Base-by-base conservation (phyloP, 2,888 invertebrate genomes). In the Dascillus cervinus region DNA sequence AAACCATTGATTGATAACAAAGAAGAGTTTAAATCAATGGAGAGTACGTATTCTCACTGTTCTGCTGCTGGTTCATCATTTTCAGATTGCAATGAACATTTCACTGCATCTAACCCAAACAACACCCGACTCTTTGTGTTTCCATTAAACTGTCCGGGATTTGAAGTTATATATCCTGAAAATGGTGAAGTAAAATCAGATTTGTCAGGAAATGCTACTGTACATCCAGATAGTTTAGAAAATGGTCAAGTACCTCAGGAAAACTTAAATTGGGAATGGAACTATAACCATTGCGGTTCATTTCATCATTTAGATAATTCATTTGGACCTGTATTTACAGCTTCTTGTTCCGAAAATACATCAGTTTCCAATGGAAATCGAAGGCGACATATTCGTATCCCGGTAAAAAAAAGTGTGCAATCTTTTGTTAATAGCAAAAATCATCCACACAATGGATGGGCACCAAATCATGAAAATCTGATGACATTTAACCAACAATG, bases 71-170 rank as follows among this genome's bases (percentile, higher is more conserved):
- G 5, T 3, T 13, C 14, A 11, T 31, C 10, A 8, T 11, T n/a
- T 10, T n/a, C n/a, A 6, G 8, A 17, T 8, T 17, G 17, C 17
- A 17, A 17, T 8, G 5, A 17, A 4, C 8, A 6, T 4, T 4
- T 6, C 4, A 17, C 4, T 6, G 8, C 17, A 8, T 13, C 5
- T 4, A 11, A 12, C 13, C 8, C 25, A 13, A 34, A 31, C 12
- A 30, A 31, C 4, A 19, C 29, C 2, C 44, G 60, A 22, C 34
- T 59, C 21, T 64, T 64, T 44, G 50, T 63, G n/a, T 64, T 64
- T 36, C 62, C 62, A 1, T 52, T 54, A 34, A 46, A 47, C 28
- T 47, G 50, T 34, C 60, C 62, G 1, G 64, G 64, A 3, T 64
- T 52, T 37, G 62, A 63, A 43, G 56, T 58, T 12, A 41, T 56